Percentiles rank a stretch among this genome's conserved stretches.
These are phyloP conservation scores for Amphimedon queenslandica DNA, from an alignment of 37 sponge, comb jelly and placozoan genomes.

Conservation along the genomic window DNA sequence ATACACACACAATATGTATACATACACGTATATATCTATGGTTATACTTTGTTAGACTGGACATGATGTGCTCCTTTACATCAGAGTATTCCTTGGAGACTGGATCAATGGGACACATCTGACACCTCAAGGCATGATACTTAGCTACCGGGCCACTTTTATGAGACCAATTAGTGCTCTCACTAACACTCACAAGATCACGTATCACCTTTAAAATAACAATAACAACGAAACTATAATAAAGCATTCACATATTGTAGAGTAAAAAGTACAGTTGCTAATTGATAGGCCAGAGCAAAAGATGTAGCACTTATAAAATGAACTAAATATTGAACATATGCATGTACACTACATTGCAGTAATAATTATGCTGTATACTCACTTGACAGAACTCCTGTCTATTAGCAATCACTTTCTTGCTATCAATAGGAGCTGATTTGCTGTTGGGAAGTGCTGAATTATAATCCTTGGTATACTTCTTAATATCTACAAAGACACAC, in stretches of 20 bases:
- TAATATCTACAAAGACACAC: slow-evolving; percentile 12
- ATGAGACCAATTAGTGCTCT: slow-evolving; percentile 84
- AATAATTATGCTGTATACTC: background rate
- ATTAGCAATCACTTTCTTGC: slow-evolving; percentile 53
- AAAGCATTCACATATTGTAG: no score
- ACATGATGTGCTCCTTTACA: slow-evolving; percentile 51
- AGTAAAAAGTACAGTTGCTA: no score
- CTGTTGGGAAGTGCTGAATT: slow-evolving; percentile 78
- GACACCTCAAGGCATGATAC: slow-evolving; percentile 81
- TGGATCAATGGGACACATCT: slow-evolving; percentile 51
- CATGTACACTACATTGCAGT: no score
- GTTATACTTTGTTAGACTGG: slow-evolving; percentile 50
- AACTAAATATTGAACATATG: no score
- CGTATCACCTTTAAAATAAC: slow-evolving; percentile 55
- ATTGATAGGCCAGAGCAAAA: no score
- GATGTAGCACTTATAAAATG: no score
- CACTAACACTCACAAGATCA: slow-evolving; percentile 85
- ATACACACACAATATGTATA: no score
- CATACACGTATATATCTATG: background rate
- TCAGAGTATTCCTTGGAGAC: slow-evolving; percentile 52
- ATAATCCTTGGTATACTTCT: slow-evolving; percentile 56
- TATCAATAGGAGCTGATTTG: slow-evolving; percentile 22
- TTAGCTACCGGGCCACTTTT: slow-evolving; percentile 62
- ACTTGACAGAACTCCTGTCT: slow-evolving; percentile 92
- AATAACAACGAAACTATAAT: no score